Conservation (phyloP, 2,113 vertebrate genomes). For the Brachypteracias leptosomus region DNA sequence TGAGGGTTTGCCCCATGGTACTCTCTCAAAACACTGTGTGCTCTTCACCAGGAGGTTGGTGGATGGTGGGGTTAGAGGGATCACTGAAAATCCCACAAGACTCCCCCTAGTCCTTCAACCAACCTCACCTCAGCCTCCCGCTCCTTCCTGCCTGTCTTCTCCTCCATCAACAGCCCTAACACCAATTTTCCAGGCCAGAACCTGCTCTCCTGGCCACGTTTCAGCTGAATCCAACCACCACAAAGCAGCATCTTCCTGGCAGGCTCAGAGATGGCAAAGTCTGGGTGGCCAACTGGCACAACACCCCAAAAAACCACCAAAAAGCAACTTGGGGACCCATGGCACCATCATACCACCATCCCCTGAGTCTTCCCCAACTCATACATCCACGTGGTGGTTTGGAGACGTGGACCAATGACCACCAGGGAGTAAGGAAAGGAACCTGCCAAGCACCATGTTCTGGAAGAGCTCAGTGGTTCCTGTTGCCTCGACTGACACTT, state of each 20-base stretch:
- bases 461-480: not conserved
- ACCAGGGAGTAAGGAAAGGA: not conserved
- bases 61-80: not conserved
- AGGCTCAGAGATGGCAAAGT: not conserved
- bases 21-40: not conserved
- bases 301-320: not conserved
- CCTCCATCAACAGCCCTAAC: not conserved
- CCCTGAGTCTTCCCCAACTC: fast-evolving
- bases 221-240: not conserved
- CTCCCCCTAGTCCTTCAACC: not conserved
- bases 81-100: not conserved
- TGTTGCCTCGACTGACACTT: not conserved
- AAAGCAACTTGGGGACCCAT: not conserved
- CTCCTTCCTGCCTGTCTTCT: not conserved
- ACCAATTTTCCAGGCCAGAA: not conserved
- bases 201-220: not conserved
- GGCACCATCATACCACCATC: fast-evolving
- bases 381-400: fast-evolving
- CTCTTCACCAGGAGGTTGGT: slow-evolving; percentile 14
- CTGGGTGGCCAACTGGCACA: not conserved
- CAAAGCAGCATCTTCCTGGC: not conserved
- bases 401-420: fast-evolving
- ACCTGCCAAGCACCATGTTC: not conserved
- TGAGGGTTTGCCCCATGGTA: not conserved
- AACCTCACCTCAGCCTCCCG: slow-evolving; percentile 3